Evolutionary conservation across 2,113 vertebrate genomes (phyloP), one percentile per base, ranked within the genome.

Genomic region (Helogale parvula): DNA sequence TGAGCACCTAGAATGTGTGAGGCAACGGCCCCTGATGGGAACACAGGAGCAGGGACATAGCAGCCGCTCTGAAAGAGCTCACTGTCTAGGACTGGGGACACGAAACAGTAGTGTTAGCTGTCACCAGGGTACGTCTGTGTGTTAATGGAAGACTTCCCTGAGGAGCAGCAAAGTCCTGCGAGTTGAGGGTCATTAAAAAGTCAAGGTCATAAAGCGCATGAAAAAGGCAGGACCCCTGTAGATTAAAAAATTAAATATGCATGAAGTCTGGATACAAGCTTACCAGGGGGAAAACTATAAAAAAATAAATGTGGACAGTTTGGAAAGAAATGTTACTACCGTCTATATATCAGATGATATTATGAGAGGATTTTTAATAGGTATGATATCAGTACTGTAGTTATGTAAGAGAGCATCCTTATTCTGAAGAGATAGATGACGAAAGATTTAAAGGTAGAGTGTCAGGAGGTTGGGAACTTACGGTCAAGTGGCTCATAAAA

Each of bases 101-200:
- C 2, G 60, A 6, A 86, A 35, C 47, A 65, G n/a, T 29, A n/a
- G 10, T 47, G 35, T 41, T 47, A 27, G 50, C 41, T 45, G 21
- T 76, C 38, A 45, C 3, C 4, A 19, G 65, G 80, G 47, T 27
- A n/a, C 84, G 76, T 19, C 21, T 45, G 50, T 10, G 25, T 29
- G 84, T 15, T 66, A 41, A 38, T 38, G 71, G 52, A 69, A 45
- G 68, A n/a, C 41, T 23, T 65, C 27, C 50, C 19, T 5, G 9
- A 63, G 13, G n/a, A 81, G 19, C n/a, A 89, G 60, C 25, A 38
- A 65, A 88, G 60, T 63, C 63, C 33, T 17, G 27, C 14, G 1
- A 71, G 45, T 3, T 65, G 79, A 90, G 45, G 63, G 38, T 90
- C 81, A 91, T 47, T 80, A 91, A 90, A 83, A 90, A 93, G 31